A percentile compares a stretch with the other conserved stretches of the same genome.
Conservation (phyloP, 1,140 invertebrate genomes). For the Cydia splendana region DNA sequence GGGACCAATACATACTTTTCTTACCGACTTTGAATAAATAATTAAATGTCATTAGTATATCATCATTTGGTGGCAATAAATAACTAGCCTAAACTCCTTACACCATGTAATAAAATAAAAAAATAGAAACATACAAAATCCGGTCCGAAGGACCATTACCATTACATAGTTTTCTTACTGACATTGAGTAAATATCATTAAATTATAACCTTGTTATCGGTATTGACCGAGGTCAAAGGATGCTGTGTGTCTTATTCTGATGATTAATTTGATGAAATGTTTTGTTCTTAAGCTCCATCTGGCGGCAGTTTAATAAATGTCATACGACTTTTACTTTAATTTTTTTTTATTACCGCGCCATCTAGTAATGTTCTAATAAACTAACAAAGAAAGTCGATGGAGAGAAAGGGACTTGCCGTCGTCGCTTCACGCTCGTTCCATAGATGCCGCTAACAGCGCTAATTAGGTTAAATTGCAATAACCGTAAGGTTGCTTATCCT, state of each 20-base stretch:
- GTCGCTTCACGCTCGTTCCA: background rate
- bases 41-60: too few relatives aligned
- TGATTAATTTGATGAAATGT: background rate
- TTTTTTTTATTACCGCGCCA: background rate
- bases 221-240: too few relatives aligned
- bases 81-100: too few relatives aligned
- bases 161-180: too few relatives aligned
- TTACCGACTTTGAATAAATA: too few relatives aligned
- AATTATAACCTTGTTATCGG: too few relatives aligned
- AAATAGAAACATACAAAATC: too few relatives aligned
- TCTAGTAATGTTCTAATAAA: background rate
- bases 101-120: too few relatives aligned
- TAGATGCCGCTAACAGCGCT: constrained; percentile 34
- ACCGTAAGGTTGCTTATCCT: constrained; percentile 33
- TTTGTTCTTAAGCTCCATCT: constrained; percentile 32
- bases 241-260: background rate
- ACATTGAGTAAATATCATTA: too few relatives aligned
- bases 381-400: constrained; percentile 20
- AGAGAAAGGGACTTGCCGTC: background rate
- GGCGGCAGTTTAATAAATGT: background rate
- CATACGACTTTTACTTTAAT: background rate
- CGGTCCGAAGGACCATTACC: too few relatives aligned
- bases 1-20: too few relatives aligned
- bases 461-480: constrained; percentile 37
- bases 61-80: too few relatives aligned